Base-by-base conservation (phyloP, 2,113 vertebrate species). In the Oreocharis arfaki region DNA sequence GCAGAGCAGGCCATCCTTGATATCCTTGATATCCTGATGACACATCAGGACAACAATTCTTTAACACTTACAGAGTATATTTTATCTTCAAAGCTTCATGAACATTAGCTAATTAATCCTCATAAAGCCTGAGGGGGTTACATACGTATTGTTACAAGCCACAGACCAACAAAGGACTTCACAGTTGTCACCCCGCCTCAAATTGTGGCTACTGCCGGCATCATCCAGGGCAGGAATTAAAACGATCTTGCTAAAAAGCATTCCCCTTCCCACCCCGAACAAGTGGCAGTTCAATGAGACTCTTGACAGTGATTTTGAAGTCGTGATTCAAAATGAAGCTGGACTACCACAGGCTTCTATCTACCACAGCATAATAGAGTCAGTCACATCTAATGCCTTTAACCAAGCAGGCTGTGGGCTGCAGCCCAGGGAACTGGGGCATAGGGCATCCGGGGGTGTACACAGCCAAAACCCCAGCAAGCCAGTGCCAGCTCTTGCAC, bases 41-140 rank as follows among this genome's bases (percentile, higher is more conserved):
- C 23, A 35, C 56, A 84, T 28, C 37, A 68, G 42, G 53, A 75
- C 37, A 84, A 56, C 56, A 90, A 42, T 63, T 50, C 65, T 71
- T 84, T 80, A 93, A 75, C 50, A 63, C 28, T 94, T 80, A 24
- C 46, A 53, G 65, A 37, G 50, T 46, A 22, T 1, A 71, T 95
- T 90, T 90, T 82, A 52, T 85, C 81, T 94, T 92, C 88, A 85
- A 84, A 95, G 37, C 47, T 83, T 95, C 69, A 55, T 0, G 1
- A 83, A 70, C 33, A 28, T 71, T 41, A 86, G 50, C 44, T 96
- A 91, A 91, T 87, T 91, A 87, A 91, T 93, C 50, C 44, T 71
- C 68, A 52, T 33, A 74, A 81, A 79, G 32, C 90, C 86, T n/a
- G 64, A 84, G 61, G 65, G 80, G 85, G 59, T 59, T 89, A 57